A percentile compares a stretch with the other conserved stretches of the same genome.
These are phyloP conservation scores for Drosophila varians DNA, from an alignment of 1,140 invertebrate genomes.

Conservation along the genomic window DNA sequence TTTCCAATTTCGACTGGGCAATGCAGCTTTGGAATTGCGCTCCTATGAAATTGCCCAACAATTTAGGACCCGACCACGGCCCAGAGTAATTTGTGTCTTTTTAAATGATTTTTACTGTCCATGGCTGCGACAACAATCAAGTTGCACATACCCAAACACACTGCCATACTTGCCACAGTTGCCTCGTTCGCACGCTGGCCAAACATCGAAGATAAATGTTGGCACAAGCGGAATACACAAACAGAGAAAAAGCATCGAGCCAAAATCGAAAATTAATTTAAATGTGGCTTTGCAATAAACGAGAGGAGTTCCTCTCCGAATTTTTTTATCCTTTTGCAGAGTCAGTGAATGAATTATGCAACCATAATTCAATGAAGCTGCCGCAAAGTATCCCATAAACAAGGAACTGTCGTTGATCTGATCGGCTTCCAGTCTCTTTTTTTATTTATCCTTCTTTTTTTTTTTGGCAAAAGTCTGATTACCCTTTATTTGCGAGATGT, in stretches of 20 bases:
- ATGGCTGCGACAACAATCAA: slow-evolving; percentile 50
- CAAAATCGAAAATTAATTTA: slow-evolving; percentile 80
- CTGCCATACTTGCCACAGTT: neutral
- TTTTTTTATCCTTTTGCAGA: slow-evolving; percentile 1
- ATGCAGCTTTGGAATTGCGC: slow-evolving; percentile 14
- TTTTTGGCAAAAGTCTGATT: slow-evolving; percentile 41
- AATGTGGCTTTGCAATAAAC: slow-evolving; percentile 74
- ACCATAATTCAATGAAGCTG: slow-evolving; percentile 61
- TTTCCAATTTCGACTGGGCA: slow-evolving; percentile 7
- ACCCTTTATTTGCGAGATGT: slow-evolving; percentile 61
- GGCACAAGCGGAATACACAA: slow-evolving; percentile 17
- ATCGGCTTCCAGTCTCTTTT: neutral
- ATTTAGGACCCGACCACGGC: slow-evolving; percentile 34
- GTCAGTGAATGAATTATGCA: slow-evolving; percentile 72
- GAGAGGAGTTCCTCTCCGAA: slow-evolving; percentile 39
- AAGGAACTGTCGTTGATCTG: slow-evolving; percentile 34
- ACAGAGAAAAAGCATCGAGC: slow-evolving; percentile 28
- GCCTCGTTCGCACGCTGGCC: slow-evolving; percentile 21
- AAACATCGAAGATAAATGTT: slow-evolving; percentile 69
- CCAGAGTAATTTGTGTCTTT: slow-evolving; percentile 73
- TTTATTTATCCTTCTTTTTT: neutral
- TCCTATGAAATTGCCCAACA: slow-evolving; percentile 59
- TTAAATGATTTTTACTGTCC: slow-evolving; percentile 78
- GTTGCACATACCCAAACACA: slow-evolving; percentile 6
- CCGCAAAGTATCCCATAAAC: slow-evolving; percentile 50